Conservation (phyloP, 1,140 invertebrate species). For the Drosophila sucinea region DNA sequence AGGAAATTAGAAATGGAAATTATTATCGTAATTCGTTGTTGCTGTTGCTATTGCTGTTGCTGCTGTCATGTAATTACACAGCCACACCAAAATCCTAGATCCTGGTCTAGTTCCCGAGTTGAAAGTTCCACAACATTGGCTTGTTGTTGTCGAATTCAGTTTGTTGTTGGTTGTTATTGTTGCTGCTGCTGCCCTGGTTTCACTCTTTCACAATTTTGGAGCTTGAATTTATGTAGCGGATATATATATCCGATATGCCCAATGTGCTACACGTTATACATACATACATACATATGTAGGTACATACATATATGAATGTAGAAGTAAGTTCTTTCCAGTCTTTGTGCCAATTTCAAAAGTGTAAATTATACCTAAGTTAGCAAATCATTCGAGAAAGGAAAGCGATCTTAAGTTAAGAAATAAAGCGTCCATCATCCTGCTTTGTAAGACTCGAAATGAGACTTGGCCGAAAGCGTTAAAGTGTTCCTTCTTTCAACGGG, state of each 20-base stretch:
- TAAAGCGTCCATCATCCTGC: no score
- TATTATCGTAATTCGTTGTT: constrained; percentile 76
- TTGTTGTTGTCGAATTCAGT: constrained; percentile 39
- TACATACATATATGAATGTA: background rate
- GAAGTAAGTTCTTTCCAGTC: background rate
- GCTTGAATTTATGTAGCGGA: background rate
- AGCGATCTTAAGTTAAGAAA: no score
- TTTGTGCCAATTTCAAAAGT: background rate
- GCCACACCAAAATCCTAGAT: constrained; percentile 28
- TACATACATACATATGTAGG: no score
- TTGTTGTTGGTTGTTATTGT: constrained; percentile 31
- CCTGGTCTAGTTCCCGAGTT: background rate
- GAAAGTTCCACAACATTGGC: constrained; percentile 1
- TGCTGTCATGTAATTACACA: constrained; percentile 77
- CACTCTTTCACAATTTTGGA: background rate
- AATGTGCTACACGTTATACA: background rate
- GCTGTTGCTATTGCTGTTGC: constrained; percentile 48
- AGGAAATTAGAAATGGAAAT: constrained; percentile 80
- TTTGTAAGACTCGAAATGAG: no score
- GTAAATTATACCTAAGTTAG: background rate
- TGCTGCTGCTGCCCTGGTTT: constrained; percentile 19
- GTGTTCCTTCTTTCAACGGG: no score
- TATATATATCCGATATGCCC: constrained; percentile 5
- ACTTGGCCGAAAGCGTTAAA: no score
- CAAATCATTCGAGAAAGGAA: background rate